phyloP scores from a whole-genome alignment of 2,888 invertebrate species.

The Lumbricus terrestris region DNA sequence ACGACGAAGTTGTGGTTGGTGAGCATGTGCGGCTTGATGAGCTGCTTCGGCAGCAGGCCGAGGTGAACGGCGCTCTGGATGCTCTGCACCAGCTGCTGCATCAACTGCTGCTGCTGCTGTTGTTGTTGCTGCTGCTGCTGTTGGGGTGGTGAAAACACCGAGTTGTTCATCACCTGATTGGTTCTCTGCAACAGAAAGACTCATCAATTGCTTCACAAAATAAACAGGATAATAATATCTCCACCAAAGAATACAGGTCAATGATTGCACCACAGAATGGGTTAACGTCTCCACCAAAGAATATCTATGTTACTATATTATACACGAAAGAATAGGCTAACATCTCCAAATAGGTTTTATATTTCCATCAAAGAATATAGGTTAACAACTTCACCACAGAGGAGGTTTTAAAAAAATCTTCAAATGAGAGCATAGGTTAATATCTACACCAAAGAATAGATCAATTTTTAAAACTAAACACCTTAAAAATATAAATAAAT shows the following conservation, averaged over 20 bases:
- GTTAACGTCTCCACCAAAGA: not conserved
- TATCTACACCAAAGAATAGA: not conserved
- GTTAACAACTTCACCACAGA: no score
- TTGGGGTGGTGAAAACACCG: not conserved
- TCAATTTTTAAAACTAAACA: not conserved
- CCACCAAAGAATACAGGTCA: not conserved
- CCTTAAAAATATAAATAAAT: not conserved
- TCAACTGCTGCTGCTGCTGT: conserved; percentile 26
- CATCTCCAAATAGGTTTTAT: not conserved
- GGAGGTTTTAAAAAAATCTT: no score
- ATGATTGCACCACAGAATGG: not conserved
- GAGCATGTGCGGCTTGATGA: conserved; percentile 26
- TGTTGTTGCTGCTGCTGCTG: not conserved
- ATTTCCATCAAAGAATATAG: not conserved
- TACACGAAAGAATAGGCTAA: not conserved
- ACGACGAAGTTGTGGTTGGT: conserved; percentile 20
- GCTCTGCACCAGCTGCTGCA: conserved; percentile 29
- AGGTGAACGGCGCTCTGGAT: conserved; percentile 26
- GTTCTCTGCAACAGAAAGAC: not conserved
- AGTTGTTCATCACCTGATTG: conserved; percentile 16
- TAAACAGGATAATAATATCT: not conserved
- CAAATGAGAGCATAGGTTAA: not conserved
- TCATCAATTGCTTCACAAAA: not conserved
- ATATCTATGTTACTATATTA: not conserved
- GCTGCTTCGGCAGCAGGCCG: conserved; percentile 26